phyloP scores from a whole-genome alignment of 2,113 vertebrate genomes.

The Forbesichthys papilliferus region DNA sequence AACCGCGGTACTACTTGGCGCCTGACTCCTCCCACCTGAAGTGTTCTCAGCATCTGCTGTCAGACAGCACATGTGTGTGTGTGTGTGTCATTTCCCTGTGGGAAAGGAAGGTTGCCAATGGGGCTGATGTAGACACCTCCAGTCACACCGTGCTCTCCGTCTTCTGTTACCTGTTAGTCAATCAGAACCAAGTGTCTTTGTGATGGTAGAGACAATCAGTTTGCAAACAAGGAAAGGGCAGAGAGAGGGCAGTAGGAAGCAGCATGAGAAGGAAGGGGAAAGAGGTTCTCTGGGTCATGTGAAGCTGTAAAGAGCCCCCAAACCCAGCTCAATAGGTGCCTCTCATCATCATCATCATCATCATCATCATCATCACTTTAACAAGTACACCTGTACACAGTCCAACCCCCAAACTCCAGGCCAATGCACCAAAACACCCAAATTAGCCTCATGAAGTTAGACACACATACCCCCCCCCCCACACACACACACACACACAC shows the following conservation, averaged over 20 bases:
- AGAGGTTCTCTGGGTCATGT: constrained; percentile 69
- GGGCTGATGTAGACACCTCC: constrained; percentile 71
- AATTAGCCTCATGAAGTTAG: background rate
- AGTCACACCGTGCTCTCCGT: constrained; percentile 82
- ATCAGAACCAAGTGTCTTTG: constrained; percentile 86
- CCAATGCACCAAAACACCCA: background rate
- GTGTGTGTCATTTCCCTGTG: constrained; percentile 54
- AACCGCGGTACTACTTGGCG: constrained; percentile 54
- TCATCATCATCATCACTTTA: background rate
- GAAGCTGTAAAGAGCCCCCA: constrained; percentile 42
- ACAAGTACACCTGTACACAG: background rate
- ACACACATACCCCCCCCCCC: background rate
- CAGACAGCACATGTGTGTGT: constrained; percentile 69
- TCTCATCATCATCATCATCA: background rate
- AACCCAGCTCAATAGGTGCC: background rate
- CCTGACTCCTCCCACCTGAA: constrained; percentile 53
- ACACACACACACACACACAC: background rate
- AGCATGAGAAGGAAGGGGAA: constrained; percentile 61
- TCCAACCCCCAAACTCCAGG: background rate
- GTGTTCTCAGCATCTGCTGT: constrained; percentile 70
- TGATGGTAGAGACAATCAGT: constrained; percentile 86
- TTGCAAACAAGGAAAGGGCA: constrained; percentile 77
- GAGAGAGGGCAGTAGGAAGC: constrained; percentile 74
- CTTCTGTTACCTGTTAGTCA: constrained; percentile 84
- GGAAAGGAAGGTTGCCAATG: constrained; percentile 52